Evolutionary conservation across 2,797 vertebrate genomes (phyloP).

Genomic region (Dromococcyx pavoninus): DNA sequence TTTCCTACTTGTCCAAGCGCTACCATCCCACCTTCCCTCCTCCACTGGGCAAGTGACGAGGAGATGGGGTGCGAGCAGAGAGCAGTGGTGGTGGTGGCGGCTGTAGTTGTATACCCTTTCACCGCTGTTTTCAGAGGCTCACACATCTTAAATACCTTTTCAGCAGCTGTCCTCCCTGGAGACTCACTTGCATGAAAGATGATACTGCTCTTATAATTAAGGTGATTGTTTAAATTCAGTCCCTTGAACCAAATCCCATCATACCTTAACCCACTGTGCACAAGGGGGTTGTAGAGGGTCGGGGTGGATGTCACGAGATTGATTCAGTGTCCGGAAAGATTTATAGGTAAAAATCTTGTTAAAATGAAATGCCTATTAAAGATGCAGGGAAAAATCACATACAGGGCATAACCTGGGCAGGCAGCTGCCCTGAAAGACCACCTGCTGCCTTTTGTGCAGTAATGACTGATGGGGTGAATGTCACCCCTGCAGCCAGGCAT

Average conservation of each 20-base stretch:
- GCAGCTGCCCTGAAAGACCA: neutral
- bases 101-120: neutral
- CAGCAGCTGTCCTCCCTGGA: slow-evolving; percentile 42
- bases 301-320: neutral
- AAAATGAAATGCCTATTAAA: slow-evolving; percentile 2
- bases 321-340: neutral
- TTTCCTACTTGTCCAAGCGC: fast-evolving
- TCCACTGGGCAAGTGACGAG: fast-evolving
- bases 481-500: neutral
- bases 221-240: slow-evolving; percentile 58
- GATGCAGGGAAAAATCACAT: neutral
- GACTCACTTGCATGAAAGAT: slow-evolving; percentile 31
- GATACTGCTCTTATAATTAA: slow-evolving; percentile 46
- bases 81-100: neutral
- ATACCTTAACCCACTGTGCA: neutral
- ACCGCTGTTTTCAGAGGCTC: neutral
- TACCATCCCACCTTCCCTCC: neutral
- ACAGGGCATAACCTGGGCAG: neutral
- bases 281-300: neutral
- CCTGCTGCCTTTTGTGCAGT: neutral
- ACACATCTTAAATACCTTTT: neutral
- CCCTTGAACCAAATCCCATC: neutral
- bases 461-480: neutral
- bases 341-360: slow-evolving; percentile 27
- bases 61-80: fast-evolving